These are phyloP conservation scores for Sminthurides aquaticus DNA, from an alignment of 2,888 invertebrate species.

Conservation along the genomic window DNA sequence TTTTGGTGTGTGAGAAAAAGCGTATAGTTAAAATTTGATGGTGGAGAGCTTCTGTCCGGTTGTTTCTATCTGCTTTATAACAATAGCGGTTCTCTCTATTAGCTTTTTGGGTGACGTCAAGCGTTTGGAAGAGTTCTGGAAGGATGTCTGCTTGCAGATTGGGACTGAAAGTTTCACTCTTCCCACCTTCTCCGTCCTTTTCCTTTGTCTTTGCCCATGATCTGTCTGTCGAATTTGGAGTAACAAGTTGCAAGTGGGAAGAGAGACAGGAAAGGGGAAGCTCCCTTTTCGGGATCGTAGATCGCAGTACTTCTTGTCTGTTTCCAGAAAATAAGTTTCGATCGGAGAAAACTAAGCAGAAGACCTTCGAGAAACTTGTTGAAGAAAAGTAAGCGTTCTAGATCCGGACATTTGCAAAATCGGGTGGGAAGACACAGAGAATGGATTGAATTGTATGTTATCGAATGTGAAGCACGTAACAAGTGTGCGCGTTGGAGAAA, in stretches of 20 bases:
- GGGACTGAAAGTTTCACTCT: background rate
- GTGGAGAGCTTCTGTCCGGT: background rate
- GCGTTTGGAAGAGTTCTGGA: background rate
- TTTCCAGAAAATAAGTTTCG: background rate
- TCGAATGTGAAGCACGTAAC: no score
- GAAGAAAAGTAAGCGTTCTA: no score
- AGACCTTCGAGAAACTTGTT: no score
- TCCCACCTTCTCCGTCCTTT: no score
- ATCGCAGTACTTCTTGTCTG: background rate
- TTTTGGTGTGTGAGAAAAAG: background rate
- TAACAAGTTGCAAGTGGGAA: background rate
- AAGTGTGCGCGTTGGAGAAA: no score
- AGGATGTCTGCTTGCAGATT: background rate
- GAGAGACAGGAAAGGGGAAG: background rate
- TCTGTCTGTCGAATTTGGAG: background rate
- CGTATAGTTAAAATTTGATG: background rate
- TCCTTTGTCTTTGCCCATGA: background rate
- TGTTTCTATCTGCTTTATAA: background rate
- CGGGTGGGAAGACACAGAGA: no score
- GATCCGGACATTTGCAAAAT: no score
- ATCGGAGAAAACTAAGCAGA: background rate
- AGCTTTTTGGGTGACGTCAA: background rate
- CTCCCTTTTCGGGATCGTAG: background rate
- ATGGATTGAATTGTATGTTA: no score
- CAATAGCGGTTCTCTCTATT: background rate